Conservation (phyloP, 2,888 invertebrate genomes). For the Amiota minor region DNA sequence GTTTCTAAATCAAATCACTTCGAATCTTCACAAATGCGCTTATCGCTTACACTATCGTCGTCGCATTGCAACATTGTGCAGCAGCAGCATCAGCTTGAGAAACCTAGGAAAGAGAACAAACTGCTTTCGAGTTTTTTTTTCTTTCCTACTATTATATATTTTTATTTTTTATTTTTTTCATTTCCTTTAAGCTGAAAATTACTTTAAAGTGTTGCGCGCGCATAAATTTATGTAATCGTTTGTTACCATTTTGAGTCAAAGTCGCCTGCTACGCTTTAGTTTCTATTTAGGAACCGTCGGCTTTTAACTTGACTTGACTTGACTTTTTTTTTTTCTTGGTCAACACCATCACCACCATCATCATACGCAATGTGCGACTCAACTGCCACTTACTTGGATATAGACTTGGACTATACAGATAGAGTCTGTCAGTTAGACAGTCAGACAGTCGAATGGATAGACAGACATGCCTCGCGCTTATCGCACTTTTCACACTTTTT, state of each 20-base stretch:
- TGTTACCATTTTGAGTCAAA: slow-evolving; percentile 68
- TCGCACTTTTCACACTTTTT: slow-evolving; percentile 60
- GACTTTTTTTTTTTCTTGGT: too few relatives aligned
- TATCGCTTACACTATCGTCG: not conserved
- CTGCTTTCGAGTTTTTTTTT: too few relatives aligned
- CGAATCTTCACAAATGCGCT: slow-evolving; percentile 10
- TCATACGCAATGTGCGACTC: not conserved
- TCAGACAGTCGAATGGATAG: slow-evolving; percentile 8
- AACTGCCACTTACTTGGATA: slow-evolving; percentile 10
- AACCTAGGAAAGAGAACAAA: not conserved
- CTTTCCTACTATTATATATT: too few relatives aligned
- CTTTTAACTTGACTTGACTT: too few relatives aligned
- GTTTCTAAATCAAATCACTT: not conserved
- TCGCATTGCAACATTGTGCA: too few relatives aligned
- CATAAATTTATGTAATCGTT: slow-evolving; percentile 72
- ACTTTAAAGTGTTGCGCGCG: slow-evolving; percentile 69
- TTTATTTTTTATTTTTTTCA: slow-evolving; percentile 44
- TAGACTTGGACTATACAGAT: not conserved
- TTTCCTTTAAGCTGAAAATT: slow-evolving; percentile 61
- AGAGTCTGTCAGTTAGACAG: not conserved
- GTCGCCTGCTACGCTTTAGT: not conserved
- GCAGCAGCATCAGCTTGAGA: not conserved
- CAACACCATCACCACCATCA: too few relatives aligned
- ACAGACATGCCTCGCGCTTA: slow-evolving; percentile 40
- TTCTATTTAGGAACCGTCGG: not conserved